Evolutionary conservation across 23 tunicate species (phyloP).

Genomic region (Ascidia mentula): DNA sequence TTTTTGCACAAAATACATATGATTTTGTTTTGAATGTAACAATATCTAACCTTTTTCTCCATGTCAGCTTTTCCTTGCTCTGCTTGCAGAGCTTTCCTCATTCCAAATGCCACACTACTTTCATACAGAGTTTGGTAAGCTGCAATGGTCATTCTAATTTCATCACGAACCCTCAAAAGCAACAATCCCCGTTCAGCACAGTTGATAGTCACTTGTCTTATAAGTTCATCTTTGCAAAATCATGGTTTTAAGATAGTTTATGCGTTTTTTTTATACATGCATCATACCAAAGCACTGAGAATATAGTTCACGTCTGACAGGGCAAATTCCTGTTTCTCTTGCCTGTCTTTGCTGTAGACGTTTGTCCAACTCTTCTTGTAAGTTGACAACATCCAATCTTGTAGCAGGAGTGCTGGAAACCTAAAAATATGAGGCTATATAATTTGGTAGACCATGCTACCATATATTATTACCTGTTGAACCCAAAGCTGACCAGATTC

Average conservation of each 20-base stretch:
- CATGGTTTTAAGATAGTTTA: background rate
- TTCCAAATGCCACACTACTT: constrained; percentile 97
- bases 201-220: constrained; percentile 98
- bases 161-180: constrained; percentile 94
- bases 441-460: background rate
- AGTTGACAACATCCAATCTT: constrained; percentile 93
- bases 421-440: constrained; percentile 9
- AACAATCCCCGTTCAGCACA: constrained; percentile 98
- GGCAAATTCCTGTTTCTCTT: constrained; percentile 99
- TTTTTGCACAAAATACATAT: no score
- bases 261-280: background rate
- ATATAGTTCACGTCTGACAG: constrained; percentile 96
- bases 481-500: constrained; percentile 96
- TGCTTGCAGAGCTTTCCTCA: constrained; percentile 97
- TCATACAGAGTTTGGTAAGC: constrained; percentile 99
- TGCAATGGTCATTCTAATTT: constrained; percentile 97
- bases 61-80: constrained; percentile 98
- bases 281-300: constrained; percentile 92
- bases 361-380: constrained; percentile 97
- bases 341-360: constrained; percentile 97
- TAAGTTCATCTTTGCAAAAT: constrained; percentile 90
- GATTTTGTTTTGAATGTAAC: background rate
- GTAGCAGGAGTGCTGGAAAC: constrained; percentile 99
- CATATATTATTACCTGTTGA: constrained; percentile 58
- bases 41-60: constrained; percentile 65